Conservation (phyloP, 2,113 vertebrate species). For the Psittacus erithacus region DNA sequence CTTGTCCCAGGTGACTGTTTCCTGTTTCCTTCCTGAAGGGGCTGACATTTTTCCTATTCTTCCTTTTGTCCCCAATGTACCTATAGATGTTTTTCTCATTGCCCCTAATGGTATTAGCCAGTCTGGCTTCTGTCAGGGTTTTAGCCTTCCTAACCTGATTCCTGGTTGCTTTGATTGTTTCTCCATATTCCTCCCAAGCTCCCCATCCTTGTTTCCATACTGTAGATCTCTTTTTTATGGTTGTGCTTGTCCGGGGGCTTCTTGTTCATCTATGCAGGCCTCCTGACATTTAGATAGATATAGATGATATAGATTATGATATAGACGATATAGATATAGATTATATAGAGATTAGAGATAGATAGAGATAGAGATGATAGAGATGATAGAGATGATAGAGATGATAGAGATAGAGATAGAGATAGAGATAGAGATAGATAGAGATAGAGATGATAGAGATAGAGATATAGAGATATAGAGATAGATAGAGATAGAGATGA, state of each 20-base stretch:
- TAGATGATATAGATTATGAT: background rate
- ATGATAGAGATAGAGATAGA: too few species aligned
- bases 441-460: background rate
- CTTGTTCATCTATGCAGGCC: too few species aligned
- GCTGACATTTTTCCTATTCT: background rate
- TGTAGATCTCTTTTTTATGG: too few species aligned
- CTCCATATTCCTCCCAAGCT: too few species aligned
- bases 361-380: too few species aligned
- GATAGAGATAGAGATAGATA: too few species aligned
- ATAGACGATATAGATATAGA: too few species aligned
- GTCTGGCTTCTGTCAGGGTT: background rate
- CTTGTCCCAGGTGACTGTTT: background rate
- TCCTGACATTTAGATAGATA: too few species aligned
- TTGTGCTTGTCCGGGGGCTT: too few species aligned
- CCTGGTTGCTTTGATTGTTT: background rate
- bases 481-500: background rate
- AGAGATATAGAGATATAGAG: too few species aligned
- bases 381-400: background rate
- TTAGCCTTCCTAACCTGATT: background rate
- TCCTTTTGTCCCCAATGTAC: background rate
- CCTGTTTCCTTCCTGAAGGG: background rate
- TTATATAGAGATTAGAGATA: too few species aligned
- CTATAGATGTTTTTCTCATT: background rate
- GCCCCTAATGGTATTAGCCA: background rate
- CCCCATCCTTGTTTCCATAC: too few species aligned